These are phyloP conservation scores for Phacellophora camtschatica DNA, from an alignment of 30 jellyfish, hydroid and myxozoan genomes.

Conservation along the genomic window DNA sequence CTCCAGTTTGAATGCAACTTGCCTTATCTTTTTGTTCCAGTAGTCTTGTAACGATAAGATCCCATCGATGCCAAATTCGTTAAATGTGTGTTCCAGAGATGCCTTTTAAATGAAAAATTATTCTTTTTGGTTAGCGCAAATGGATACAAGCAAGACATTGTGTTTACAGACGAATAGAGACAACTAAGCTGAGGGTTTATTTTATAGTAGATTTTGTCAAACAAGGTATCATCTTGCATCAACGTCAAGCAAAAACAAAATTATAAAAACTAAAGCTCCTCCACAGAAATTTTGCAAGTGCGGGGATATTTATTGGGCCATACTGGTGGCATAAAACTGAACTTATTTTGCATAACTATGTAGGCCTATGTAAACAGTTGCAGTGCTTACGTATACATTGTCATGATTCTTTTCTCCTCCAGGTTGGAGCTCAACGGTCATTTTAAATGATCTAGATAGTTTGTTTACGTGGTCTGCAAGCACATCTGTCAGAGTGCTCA, in stretches of 20 bases:
- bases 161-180: no score
- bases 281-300: no score
- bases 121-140: not conserved
- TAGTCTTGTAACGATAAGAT: conserved; percentile 71
- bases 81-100: conserved; percentile 48
- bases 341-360: no score
- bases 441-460: conserved; percentile 50
- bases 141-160: no score
- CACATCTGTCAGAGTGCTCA: conserved; percentile 74
- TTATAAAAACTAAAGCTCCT: no score
- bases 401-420: conserved; percentile 20
- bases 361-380: not conserved
- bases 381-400: not conserved
- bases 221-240: no score
- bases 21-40: conserved; percentile 75
- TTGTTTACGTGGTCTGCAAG: conserved; percentile 64
- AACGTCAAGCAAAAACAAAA: no score
- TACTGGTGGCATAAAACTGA: no score
- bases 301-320: no score
- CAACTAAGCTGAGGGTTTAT: no score
- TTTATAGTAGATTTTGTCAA: no score
- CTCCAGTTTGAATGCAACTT: conserved; percentile 82
- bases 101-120: not conserved
- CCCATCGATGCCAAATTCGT: conserved; percentile 62
- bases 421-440: conserved; percentile 12